Conservation (phyloP, 1,140 invertebrate species). For the Anoplophora glabripennis region DNA sequence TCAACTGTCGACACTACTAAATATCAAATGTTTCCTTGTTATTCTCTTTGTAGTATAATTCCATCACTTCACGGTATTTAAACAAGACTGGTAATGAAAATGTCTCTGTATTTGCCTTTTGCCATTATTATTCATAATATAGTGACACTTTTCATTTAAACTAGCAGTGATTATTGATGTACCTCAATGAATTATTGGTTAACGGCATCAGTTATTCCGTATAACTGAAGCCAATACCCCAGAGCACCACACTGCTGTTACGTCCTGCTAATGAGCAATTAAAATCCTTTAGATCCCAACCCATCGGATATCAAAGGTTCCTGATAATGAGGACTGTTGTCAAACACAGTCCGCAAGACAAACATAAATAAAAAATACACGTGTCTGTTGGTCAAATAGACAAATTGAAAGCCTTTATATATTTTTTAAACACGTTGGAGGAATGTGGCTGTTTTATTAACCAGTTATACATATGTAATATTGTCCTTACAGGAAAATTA, state of each 20-base stretch:
- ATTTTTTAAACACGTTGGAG: too few relatives aligned
- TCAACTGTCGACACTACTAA: neutral
- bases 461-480: too few relatives aligned
- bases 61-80: neutral
- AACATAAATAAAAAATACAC: too few relatives aligned
- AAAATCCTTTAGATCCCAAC: neutral
- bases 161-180: neutral
- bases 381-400: conserved; percentile 40
- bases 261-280: neutral
- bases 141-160: too few relatives aligned
- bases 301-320: too few relatives aligned
- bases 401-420: conserved; percentile 71
- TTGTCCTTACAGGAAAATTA: too few relatives aligned
- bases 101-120: too few relatives aligned
- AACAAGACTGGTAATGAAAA: neutral
- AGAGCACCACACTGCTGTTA: neutral
- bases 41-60: neutral
- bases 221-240: neutral
- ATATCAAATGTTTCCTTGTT: neutral
- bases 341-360: too few relatives aligned
- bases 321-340: too few relatives aligned
- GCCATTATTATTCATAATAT: too few relatives aligned
- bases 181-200: neutral
- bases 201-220: neutral
- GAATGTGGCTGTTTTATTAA: too few relatives aligned